Evolutionary conservation across 2,797 vertebrate species (phyloP), one percentile per base, ranked within the genome.

Genomic region (Esox masquinongy): DNA sequence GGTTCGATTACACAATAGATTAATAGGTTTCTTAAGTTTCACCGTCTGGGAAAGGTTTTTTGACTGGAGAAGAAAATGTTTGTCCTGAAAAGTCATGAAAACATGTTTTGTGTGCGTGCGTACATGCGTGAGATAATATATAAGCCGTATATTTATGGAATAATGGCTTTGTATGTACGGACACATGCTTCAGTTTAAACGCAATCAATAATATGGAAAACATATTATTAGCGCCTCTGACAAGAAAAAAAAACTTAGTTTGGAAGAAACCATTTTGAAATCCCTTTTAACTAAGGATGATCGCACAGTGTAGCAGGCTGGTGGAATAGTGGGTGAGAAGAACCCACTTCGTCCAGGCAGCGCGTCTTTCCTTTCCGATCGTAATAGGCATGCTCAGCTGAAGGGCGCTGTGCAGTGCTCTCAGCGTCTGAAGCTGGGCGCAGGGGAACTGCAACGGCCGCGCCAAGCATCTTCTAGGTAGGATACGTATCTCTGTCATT

Each of bases 381-480:
- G 80, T 77, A 92, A 92, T 90, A 77, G 91, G 92, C 90, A 92
- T 92, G 93, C 93, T 91, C 91, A 84, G 89, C 89, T 87, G 86
- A 81, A 88, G 88, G 86, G 81, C 43, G 43, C 80, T 79, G 90
- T 88, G 89, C 91, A 86, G 80, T 73, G 91, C 91, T 90, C 87
- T 71, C 91, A 87, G 91, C 89, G 87, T 85, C 86, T 77, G 82
- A 83, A 88, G 92, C 92, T 89, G 92, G 87, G 92, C 91, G 89
- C 90, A 89, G 88, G 91, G 91, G 89, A 90, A 93, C 91, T 86
- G 92, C 92, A 90, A 88, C 92, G 88, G 91, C 92, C 89, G 91
- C 91, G 89, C 90, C 89, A 86, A 92, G 89, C 92, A 88, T 92
- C 92, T 88, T 89, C 85, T 92, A 94, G 93, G 94, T 94, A 94